Percentiles rank a stretch among this genome's conserved stretches.
phyloP scores from a whole-genome alignment of 2,797 vertebrate genomes.

The Alectoris magna region DNA sequence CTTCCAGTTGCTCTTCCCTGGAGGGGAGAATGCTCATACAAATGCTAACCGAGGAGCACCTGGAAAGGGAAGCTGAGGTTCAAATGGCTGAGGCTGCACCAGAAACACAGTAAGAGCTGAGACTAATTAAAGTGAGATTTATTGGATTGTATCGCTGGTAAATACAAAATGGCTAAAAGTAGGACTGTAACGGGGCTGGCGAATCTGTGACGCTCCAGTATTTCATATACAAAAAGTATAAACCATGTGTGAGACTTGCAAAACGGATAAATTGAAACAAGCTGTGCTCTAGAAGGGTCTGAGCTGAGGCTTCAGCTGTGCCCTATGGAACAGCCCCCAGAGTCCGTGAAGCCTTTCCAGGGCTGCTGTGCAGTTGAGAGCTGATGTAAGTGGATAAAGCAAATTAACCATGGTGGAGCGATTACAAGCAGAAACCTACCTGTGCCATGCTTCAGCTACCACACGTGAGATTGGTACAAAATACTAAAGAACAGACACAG shows the following conservation, averaged over 20 bases:
- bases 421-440: background rate
- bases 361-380: background rate
- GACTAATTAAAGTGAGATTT: slow-evolving; percentile 57
- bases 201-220: background rate
- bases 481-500: accelerated
- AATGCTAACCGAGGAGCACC: accelerated
- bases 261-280: background rate
- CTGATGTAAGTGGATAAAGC: background rate
- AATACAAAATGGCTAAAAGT: slow-evolving; percentile 41
- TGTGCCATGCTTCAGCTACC: background rate
- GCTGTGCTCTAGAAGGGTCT: background rate
- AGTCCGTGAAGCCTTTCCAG: background rate
- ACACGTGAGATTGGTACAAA: background rate
- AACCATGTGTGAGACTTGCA: background rate
- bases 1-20: background rate
- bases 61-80: background rate
- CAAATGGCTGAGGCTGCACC: accelerated
- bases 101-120: background rate
- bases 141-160: slow-evolving; percentile 60
- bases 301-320: background rate
- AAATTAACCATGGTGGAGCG: background rate
- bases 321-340: background rate
- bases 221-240: slow-evolving; percentile 13
- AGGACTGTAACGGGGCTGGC: background rate
- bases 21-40: accelerated